These are phyloP conservation scores for Phalanger gymnotis DNA, from an alignment of 2,797 vertebrate species.

Conservation along the genomic window DNA sequence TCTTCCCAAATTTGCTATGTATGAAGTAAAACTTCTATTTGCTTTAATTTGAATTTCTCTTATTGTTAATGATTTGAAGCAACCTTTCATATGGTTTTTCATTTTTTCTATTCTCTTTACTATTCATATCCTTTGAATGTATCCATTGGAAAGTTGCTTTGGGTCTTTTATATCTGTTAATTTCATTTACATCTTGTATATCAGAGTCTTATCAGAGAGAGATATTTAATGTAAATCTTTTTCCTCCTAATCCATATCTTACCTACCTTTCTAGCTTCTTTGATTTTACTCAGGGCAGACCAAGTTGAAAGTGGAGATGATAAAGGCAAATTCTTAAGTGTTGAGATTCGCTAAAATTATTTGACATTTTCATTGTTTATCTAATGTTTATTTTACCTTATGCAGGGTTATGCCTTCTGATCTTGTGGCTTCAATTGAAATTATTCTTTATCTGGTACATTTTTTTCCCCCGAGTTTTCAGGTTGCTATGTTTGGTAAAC, in stretches of 20 bases:
- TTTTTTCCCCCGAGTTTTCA: background rate
- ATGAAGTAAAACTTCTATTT: background rate
- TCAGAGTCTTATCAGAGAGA: background rate
- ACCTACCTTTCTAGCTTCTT: background rate
- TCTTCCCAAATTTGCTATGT: background rate
- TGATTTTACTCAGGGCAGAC: background rate
- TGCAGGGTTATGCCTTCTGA: background rate
- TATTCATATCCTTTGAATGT: background rate
- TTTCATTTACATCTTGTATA: background rate
- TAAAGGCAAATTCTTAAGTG: background rate
- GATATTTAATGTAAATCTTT: background rate
- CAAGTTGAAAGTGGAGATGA: background rate
- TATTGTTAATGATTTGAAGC: too few relatives aligned
- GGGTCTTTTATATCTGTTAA: background rate
- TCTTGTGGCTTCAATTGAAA: background rate
- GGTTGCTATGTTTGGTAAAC: background rate
- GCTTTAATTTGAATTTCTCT: background rate
- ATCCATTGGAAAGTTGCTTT: background rate
- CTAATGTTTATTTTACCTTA: background rate
- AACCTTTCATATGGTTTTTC: background rate
- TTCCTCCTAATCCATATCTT: background rate
- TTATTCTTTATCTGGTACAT: background rate
- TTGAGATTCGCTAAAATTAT: background rate
- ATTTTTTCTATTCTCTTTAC: background rate
- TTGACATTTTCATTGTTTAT: background rate